Percentiles rank a stretch among this genome's conserved stretches.
Evolutionary conservation across 2,797 vertebrate genomes (phyloP).

Genomic region (Carcharodon carcharias): DNA sequence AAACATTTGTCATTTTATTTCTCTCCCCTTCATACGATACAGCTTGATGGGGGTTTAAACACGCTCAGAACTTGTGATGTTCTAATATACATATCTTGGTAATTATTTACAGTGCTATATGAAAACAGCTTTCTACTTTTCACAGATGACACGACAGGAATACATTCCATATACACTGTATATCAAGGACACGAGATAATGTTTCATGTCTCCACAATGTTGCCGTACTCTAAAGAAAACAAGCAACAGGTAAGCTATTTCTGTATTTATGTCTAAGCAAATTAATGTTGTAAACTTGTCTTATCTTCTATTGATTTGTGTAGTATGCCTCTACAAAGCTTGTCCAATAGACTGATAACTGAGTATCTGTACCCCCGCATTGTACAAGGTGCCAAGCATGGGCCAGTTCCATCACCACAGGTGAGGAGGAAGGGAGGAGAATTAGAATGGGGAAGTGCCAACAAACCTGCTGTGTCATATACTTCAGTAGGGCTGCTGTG

Average conservation of each 20-base stretch:
- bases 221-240: conserved; percentile 97
- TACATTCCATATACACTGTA: conserved; percentile 87
- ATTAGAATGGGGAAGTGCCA: not conserved
- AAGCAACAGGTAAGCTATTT: conserved; percentile 79
- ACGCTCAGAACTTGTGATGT: not conserved
- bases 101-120: not conserved
- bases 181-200: conserved; percentile 98
- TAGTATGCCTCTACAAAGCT: not conserved
- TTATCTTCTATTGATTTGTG: not conserved
- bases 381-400: not conserved
- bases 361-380: not conserved
- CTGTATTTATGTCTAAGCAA: not conserved
- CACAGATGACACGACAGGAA: conserved; percentile 94
- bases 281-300: not conserved
- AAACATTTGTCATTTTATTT: not conserved
- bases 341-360: not conserved
- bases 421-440: not conserved
- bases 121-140: conserved; percentile 39
- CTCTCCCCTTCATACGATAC: not conserved
- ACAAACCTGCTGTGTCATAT: not conserved
- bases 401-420: not conserved
- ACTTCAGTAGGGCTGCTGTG: not conserved
- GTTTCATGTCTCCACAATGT: conserved; percentile 98
- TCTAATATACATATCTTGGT: not conserved
- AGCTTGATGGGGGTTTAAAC: not conserved